Percentiles rank a stretch among this genome's conserved stretches.
These are phyloP conservation scores for Ploceus nigricollis DNA, from an alignment of 2,113 vertebrate species.

Conservation along the genomic window DNA sequence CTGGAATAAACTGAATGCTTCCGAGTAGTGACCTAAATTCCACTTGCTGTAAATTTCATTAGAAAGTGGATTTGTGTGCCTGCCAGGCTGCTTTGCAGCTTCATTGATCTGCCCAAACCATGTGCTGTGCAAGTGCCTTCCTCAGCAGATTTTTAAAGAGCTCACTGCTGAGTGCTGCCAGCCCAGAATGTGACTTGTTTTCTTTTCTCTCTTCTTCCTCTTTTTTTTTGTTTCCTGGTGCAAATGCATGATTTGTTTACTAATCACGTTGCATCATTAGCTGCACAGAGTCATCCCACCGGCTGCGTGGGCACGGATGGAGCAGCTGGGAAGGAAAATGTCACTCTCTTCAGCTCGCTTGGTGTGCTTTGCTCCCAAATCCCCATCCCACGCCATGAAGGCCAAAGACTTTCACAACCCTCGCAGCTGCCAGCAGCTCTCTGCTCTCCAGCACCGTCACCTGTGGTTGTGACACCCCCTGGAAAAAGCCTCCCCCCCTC, in stretches of 20 bases:
- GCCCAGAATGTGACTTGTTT: not conserved
- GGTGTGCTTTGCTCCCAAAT: not conserved
- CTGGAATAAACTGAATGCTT: slow-evolving; percentile 65
- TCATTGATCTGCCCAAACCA: slow-evolving; percentile 47
- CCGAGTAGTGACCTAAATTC: slow-evolving; percentile 68
- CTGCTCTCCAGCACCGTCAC: not conserved
- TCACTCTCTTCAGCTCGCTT: not conserved
- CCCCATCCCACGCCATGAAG: not conserved
- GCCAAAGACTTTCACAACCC: not conserved
- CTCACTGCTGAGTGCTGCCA: not conserved
- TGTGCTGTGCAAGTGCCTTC: slow-evolving; percentile 20
- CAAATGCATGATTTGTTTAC: slow-evolving; percentile 24
- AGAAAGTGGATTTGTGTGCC: slow-evolving; percentile 61
- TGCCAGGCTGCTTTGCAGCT: slow-evolving; percentile 52
- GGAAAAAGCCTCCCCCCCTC: not conserved
- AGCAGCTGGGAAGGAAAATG: slow-evolving; percentile 1
- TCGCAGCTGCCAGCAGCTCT: not conserved
- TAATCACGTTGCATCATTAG: not conserved
- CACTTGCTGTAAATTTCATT: slow-evolving; percentile 66
- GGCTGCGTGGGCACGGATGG: not conserved
- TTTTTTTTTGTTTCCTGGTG: not conserved
- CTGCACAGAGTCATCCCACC: not conserved
- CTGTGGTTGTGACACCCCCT: not conserved
- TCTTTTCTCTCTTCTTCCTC: not conserved
- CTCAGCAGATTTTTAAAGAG: slow-evolving; percentile 58